phyloP scores from a whole-genome alignment of 92 coral and sea anemone genomes.

The Epizoanthus ramosus region DNA sequence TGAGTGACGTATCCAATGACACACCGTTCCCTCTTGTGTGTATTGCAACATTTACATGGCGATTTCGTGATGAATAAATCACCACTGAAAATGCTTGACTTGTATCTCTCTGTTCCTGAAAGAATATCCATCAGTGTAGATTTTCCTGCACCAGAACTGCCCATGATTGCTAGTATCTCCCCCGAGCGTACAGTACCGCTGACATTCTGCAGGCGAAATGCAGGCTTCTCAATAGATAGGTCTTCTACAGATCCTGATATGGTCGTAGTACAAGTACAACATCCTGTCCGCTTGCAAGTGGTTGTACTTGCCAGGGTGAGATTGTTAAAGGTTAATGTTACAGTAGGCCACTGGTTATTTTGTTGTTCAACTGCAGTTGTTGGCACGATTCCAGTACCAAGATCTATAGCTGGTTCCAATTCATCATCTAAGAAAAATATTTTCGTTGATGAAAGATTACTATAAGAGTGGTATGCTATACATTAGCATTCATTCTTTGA shows the following conservation, averaged over 20 bases:
- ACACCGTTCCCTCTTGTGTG: constrained; percentile 1
- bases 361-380: too few relatives aligned
- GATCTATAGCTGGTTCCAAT: too few relatives aligned
- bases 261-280: constrained; percentile 4
- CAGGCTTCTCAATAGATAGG: constrained; percentile 9
- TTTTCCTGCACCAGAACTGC: constrained; percentile 39
- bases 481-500: too few relatives aligned
- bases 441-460: too few relatives aligned
- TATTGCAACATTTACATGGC: neutral
- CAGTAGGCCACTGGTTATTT: neutral
- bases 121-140: constrained; percentile 29
- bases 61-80: constrained; percentile 17
- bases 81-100: constrained; percentile 23
- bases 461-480: too few relatives aligned
- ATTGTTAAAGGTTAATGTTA: constrained; percentile 16
- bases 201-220: constrained; percentile 36
- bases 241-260: constrained; percentile 8
- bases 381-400: too few relatives aligned
- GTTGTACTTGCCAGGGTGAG: constrained; percentile 10
- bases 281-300: constrained; percentile 21
- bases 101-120: constrained; percentile 27
- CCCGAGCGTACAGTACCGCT: constrained; percentile 37
- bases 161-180: constrained; percentile 36
- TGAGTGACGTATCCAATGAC: constrained; percentile 43
- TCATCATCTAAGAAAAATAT: too few relatives aligned